phyloP scores from a whole-genome alignment of 2,797 vertebrate genomes.

The Anguilla anguilla region DNA sequence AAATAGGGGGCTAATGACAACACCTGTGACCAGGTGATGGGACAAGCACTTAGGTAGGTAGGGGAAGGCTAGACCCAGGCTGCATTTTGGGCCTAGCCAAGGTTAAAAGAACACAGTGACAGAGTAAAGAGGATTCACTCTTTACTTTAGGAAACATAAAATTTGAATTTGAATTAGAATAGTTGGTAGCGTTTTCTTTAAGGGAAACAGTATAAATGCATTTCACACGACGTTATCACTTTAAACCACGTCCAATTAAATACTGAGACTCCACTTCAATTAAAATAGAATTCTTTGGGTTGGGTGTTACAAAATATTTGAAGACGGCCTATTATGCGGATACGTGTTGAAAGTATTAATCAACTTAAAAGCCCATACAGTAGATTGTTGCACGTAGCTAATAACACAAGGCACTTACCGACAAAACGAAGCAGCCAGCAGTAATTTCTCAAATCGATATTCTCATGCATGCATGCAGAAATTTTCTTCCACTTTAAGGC shows the following conservation, averaged over 20 bases:
- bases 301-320: neutral
- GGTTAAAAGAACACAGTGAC: neutral
- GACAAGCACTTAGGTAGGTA: neutral
- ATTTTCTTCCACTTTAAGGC: slow-evolving; percentile 19
- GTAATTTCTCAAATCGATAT: neutral
- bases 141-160: neutral
- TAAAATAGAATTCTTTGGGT: neutral
- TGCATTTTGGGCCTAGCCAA: slow-evolving; percentile 12
- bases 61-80: neutral
- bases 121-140: neutral
- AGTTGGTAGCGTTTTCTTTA: neutral
- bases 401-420: neutral
- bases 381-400: neutral
- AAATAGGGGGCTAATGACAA: neutral
- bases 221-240: neutral
- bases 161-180: neutral
- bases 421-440: neutral
- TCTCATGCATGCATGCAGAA: slow-evolving; percentile 17
- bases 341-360: neutral
- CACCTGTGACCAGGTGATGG: neutral
- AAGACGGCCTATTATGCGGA: neutral
- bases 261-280: neutral
- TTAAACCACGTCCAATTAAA: neutral
- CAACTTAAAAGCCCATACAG: neutral
- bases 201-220: neutral